Percentiles rank a stretch among this genome's conserved stretches.
Evolutionary conservation across 2,113 vertebrate genomes (phyloP).

Genomic region (Mohoua ochrocephala): DNA sequence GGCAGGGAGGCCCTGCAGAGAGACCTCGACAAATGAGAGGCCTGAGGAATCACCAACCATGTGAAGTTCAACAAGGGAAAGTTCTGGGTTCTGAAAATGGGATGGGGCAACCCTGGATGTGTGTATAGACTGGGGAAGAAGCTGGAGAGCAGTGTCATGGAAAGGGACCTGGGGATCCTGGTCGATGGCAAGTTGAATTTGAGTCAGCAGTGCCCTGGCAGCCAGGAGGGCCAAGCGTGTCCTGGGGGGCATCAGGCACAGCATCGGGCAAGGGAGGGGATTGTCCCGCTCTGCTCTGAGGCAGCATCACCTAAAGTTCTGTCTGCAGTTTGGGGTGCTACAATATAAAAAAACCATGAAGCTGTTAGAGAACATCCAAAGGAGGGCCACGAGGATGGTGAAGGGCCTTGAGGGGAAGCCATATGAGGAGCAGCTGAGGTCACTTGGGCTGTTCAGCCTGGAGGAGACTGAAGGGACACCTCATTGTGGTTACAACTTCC

Average conservation of each 20-base stretch:
- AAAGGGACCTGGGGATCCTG: neutral
- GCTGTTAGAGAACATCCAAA: neutral
- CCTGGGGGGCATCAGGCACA: neutral
- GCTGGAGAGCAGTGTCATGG: neutral
- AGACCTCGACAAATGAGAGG: rapidly evolving
- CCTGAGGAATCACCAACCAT: neutral
- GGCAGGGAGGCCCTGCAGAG: neutral
- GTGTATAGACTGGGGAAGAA: neutral
- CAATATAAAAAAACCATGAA: neutral
- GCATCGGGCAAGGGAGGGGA: rapidly evolving
- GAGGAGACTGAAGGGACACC: neutral
- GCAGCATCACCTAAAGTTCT: rapidly evolving
- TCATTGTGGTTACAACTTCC: neutral
- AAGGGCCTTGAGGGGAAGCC: neutral
- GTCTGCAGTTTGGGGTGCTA: neutral
- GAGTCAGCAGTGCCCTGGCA: neutral
- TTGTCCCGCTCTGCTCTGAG: rapidly evolving
- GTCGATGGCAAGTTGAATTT: rapidly evolving
- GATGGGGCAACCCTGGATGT: neutral
- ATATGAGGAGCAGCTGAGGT: neutral
- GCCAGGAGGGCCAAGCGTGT: neutral
- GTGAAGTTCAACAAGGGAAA: neutral
- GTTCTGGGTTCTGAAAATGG: neutral
- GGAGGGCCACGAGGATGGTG: neutral
- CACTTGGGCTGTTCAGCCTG: neutral